Evolutionary conservation across 2,797 vertebrate genomes (phyloP).

Genomic region (Psittacula derbiana): DNA sequence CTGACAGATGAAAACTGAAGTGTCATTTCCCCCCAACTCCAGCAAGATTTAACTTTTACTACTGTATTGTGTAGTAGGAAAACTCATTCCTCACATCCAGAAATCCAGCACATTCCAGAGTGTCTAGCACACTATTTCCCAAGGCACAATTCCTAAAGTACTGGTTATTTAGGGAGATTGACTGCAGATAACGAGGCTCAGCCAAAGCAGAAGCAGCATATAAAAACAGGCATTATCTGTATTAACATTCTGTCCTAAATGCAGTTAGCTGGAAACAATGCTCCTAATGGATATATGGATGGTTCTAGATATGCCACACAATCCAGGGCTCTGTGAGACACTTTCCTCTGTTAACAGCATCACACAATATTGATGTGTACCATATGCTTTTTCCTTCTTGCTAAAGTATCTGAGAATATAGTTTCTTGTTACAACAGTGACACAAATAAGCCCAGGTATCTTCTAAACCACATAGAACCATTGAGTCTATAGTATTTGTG

Average conservation of each 20-base stretch:
- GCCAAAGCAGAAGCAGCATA: background rate
- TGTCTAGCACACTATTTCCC: background rate
- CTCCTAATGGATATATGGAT: background rate
- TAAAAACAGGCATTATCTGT: background rate
- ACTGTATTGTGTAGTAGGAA: background rate
- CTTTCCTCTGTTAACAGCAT: background rate
- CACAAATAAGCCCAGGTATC: background rate
- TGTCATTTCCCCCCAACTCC: background rate
- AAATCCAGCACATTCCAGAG: background rate
- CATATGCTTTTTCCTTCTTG: background rate
- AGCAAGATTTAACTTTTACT: background rate
- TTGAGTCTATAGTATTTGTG: background rate
- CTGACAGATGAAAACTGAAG: background rate
- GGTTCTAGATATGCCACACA: background rate
- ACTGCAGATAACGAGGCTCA: background rate
- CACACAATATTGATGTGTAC: background rate
- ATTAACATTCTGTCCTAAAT: background rate
- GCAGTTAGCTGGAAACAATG: background rate
- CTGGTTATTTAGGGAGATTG: background rate
- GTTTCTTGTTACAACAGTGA: background rate
- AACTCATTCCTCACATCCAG: background rate
- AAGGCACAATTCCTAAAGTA: background rate
- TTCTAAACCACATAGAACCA: background rate
- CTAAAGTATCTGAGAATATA: background rate
- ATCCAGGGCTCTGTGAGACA: background rate